A percentile compares a stretch with the other conserved stretches of the same genome.
These are phyloP conservation scores for Synanceia verrucosa DNA, from an alignment of 2,797 vertebrate species.

Conservation along the genomic window DNA sequence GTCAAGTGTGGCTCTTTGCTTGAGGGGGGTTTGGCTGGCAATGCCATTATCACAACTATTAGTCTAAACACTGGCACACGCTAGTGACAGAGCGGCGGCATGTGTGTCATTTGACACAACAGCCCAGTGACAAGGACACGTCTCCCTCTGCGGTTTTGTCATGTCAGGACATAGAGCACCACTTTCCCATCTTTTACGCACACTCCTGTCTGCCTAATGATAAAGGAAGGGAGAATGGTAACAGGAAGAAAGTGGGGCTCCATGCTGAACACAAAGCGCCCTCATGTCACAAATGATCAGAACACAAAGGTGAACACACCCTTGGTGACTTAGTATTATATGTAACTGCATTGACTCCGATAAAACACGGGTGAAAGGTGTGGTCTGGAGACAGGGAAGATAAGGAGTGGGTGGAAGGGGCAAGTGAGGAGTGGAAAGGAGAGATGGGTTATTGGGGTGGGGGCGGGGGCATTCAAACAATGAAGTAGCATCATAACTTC, in stretches of 20 bases:
- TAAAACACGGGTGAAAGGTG: slow-evolving; percentile 68
- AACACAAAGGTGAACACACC: slow-evolving; percentile 69
- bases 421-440: slow-evolving; percentile 55
- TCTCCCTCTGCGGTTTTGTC: slow-evolving; percentile 70
- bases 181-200: slow-evolving; percentile 48
- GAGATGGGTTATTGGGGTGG: slow-evolving; percentile 40
- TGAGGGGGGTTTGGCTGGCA: slow-evolving; percentile 56
- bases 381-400: slow-evolving; percentile 42
- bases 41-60: slow-evolving; percentile 75
- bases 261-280: slow-evolving; percentile 59
- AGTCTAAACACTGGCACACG: slow-evolving; percentile 71
- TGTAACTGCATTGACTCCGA: slow-evolving; percentile 66
- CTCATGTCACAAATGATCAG: slow-evolving; percentile 69
- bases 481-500: slow-evolving; percentile 75
- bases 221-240: slow-evolving; percentile 36
- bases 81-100: slow-evolving; percentile 65
- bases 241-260: slow-evolving; percentile 35
- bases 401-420: slow-evolving; percentile 45
- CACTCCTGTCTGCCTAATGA: slow-evolving; percentile 33
- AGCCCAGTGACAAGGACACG: slow-evolving; percentile 65
- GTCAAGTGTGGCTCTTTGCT: slow-evolving; percentile 71
- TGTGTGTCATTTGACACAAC: slow-evolving; percentile 68
- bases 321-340: slow-evolving; percentile 65
- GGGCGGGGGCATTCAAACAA: slow-evolving; percentile 67
- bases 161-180: slow-evolving; percentile 65